A percentile compares a stretch with the other conserved stretches of the same genome.
These are phyloP conservation scores for Stictonetta naevosa DNA, from an alignment of 2,113 vertebrate species.

Conservation along the genomic window DNA sequence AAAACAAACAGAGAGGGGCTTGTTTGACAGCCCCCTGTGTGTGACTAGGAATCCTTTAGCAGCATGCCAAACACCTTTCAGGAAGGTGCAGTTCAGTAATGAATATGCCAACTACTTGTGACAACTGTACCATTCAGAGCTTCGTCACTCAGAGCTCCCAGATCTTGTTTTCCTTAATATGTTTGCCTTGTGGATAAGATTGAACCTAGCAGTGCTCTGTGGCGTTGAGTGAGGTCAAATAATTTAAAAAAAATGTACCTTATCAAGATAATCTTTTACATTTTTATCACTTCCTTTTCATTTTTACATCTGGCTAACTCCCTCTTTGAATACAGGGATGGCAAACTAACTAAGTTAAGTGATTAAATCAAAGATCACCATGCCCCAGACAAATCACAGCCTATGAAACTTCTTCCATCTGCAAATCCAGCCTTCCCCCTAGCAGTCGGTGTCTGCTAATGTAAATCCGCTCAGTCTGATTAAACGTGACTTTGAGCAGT, in stretches of 20 bases:
- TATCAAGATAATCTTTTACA: not conserved
- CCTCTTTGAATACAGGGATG: not conserved
- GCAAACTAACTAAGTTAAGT: not conserved
- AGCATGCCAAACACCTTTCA: not conserved
- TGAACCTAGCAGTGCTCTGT: not conserved
- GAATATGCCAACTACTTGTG: not conserved
- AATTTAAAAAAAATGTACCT: not conserved
- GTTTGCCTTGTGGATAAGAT: not conserved
- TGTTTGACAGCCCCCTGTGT: not conserved
- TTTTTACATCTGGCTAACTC: not conserved
- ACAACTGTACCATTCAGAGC: not conserved
- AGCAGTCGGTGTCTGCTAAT: conserved; percentile 24
- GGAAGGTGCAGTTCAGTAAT: not conserved
- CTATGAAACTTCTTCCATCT: not conserved
- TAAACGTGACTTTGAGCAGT: conserved; percentile 62
- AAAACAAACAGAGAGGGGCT: not conserved
- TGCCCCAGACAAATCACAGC: not conserved
- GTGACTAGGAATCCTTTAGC: not conserved
- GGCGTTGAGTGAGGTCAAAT: not conserved
- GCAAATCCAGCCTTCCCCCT: conserved; percentile 32
- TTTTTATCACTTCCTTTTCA: not conserved
- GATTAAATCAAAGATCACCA: not conserved
- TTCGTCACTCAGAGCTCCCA: not conserved
- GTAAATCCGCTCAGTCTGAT: conserved; percentile 47
- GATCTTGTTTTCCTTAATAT: not conserved